Conservation (phyloP, 1,140 invertebrate genomes). For the Oncopeltus fasciatus region DNA sequence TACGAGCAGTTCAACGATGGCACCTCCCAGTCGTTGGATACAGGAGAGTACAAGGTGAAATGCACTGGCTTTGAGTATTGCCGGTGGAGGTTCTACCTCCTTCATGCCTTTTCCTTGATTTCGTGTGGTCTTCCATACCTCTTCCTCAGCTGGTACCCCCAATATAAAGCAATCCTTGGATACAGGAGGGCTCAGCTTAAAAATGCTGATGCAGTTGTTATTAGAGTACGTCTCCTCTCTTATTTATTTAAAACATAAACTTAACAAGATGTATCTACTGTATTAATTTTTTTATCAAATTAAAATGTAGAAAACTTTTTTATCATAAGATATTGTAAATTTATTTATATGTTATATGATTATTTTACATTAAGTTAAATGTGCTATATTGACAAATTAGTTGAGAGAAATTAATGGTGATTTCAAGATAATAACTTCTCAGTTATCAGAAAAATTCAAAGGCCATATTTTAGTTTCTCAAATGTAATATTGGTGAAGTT, state of each 20-base stretch:
- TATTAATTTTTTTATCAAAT: background rate
- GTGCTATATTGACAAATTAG: no score
- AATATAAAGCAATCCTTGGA: conserved; percentile 41
- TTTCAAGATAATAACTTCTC: no score
- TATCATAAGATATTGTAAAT: no score
- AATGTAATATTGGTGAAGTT: no score
- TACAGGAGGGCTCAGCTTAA: conserved; percentile 48
- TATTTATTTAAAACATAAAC: background rate
- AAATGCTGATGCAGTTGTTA: conserved; percentile 54
- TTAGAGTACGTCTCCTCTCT: conserved; percentile 43
- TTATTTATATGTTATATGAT: background rate
- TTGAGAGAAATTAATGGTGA: no score
- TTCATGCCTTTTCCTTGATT: conserved; percentile 10
- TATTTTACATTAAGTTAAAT: no score
- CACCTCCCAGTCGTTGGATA: conserved; percentile 13
- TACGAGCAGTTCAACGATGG: conserved; percentile 18
- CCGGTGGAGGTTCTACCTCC: background rate
- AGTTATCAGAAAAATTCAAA: no score
- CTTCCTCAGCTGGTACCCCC: conserved; percentile 74
- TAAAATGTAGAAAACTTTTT: no score
- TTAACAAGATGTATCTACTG: conserved; percentile 6
- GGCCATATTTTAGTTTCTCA: no score
- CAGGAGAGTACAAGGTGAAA: conserved; percentile 14
- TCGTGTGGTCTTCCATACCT: conserved; percentile 29
- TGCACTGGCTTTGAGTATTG: conserved; percentile 2